Evolutionary conservation across 2,113 vertebrate species (phyloP).

Genomic region (Tretioscincus oriximinensis): DNA sequence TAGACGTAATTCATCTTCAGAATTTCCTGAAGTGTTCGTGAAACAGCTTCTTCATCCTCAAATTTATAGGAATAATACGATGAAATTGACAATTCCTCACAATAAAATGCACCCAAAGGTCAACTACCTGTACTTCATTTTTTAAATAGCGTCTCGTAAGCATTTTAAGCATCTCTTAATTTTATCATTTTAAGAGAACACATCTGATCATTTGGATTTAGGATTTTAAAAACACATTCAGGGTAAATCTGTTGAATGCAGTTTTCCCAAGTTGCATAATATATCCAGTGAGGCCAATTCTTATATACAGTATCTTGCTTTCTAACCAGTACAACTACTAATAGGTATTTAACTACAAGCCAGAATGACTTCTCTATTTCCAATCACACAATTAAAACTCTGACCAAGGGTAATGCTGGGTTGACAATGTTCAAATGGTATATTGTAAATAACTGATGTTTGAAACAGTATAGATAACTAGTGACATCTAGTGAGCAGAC

Average conservation of each 20-base stretch:
- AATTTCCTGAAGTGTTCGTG: background rate
- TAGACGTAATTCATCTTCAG: background rate
- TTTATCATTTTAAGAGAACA: background rate
- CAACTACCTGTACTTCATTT: background rate
- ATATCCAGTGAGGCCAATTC: background rate
- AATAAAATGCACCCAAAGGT: background rate
- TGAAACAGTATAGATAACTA: constrained; percentile 13
- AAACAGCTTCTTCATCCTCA: background rate
- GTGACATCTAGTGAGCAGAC: constrained; percentile 69
- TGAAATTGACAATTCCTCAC: background rate
- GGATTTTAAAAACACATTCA: background rate
- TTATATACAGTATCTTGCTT: background rate
- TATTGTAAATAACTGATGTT: accelerated
- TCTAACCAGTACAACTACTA: background rate
- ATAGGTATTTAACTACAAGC: background rate
- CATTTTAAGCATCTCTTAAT: background rate
- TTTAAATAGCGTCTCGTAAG: too few species aligned
- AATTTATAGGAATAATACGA: background rate
- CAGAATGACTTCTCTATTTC: background rate
- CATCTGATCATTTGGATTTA: background rate
- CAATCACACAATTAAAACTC: background rate
- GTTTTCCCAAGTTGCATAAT: background rate
- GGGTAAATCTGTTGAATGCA: background rate
- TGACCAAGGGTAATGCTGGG: background rate
- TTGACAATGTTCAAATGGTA: too few species aligned